A percentile compares a stretch with the other conserved stretches of the same genome.
These are phyloP conservation scores for Erebia ligea DNA, from an alignment of 2,888 invertebrate species.

Conservation along the genomic window DNA sequence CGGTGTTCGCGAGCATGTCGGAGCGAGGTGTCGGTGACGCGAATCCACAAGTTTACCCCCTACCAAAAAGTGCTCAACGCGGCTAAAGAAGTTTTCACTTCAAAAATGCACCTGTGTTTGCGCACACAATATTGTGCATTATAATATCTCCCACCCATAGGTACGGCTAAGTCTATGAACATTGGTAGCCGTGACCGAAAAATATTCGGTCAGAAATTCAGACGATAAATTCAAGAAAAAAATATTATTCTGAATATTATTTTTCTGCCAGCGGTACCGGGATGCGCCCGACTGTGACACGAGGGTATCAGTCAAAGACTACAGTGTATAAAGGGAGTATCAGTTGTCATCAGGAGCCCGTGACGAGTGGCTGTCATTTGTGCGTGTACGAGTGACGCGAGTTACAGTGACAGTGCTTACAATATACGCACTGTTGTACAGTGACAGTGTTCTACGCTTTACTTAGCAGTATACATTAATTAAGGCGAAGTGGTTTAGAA, in stretches of 20 bases:
- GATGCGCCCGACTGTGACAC: conserved; percentile 47
- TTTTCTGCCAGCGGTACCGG: conserved; percentile 35
- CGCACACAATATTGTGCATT: too few relatives aligned
- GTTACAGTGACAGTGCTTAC: conserved; percentile 28
- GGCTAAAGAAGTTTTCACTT: too few relatives aligned
- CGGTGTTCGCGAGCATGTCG: too few relatives aligned
- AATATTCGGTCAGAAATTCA: too few relatives aligned
- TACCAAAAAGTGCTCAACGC: too few relatives aligned
- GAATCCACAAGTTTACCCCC: too few relatives aligned
- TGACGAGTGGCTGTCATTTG: conserved; percentile 53
- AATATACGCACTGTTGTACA: background rate
- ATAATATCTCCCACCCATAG: too few relatives aligned
- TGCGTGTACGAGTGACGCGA: conserved; percentile 33
- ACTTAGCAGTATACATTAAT: background rate
- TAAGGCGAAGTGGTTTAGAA: background rate
- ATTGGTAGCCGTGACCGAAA: too few relatives aligned
- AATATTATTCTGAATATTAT: background rate
- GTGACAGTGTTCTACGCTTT: conserved; percentile 13
- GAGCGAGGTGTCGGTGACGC: too few relatives aligned
- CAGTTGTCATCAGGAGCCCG: conserved; percentile 67
- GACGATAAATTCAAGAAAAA: too few relatives aligned
- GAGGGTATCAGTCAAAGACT: conserved; percentile 43
- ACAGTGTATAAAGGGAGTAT: conserved; percentile 42
- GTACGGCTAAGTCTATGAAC: too few relatives aligned
- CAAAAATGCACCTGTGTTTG: too few relatives aligned